Conservation (phyloP, 2,113 vertebrate species). For the Sigmodon hispidus region DNA sequence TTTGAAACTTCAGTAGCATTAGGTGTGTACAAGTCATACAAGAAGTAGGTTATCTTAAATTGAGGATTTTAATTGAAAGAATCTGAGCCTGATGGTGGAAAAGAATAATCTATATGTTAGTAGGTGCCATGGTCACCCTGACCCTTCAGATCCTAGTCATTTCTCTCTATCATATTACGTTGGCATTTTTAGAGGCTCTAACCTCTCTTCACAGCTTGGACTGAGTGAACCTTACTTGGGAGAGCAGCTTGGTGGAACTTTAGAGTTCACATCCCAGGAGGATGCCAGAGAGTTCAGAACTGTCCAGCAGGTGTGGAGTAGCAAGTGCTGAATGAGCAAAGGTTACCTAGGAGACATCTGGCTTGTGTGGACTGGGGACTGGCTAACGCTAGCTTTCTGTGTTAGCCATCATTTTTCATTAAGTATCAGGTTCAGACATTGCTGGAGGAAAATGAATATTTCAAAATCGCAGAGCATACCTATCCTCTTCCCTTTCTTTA, state of each 20-base stretch:
- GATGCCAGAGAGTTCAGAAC: background rate
- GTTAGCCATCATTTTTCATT: conserved; percentile 14
- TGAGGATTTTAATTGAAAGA: background rate
- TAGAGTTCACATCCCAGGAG: too few relatives aligned
- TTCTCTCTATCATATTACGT: background rate
- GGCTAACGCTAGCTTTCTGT: background rate
- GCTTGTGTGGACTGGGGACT: background rate
- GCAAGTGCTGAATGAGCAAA: background rate
- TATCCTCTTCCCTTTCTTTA: background rate
- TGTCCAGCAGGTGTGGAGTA: background rate
- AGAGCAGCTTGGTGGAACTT: background rate
- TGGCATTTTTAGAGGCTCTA: background rate
- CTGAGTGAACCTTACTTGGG: background rate
- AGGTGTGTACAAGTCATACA: background rate
- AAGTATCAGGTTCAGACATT: background rate
- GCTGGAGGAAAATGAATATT: conserved; percentile 11
- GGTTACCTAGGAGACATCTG: background rate
- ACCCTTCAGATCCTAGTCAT: background rate
- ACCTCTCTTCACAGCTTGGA: background rate
- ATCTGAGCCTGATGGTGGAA: background rate
- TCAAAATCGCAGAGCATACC: background rate
- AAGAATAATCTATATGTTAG: background rate
- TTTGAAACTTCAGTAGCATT: background rate
- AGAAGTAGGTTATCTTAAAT: background rate
- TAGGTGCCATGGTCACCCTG: background rate